Evolutionary conservation across 2,113 vertebrate species (phyloP), one percentile per base, ranked within the genome.

Genomic region (Eurystomus gularis): DNA sequence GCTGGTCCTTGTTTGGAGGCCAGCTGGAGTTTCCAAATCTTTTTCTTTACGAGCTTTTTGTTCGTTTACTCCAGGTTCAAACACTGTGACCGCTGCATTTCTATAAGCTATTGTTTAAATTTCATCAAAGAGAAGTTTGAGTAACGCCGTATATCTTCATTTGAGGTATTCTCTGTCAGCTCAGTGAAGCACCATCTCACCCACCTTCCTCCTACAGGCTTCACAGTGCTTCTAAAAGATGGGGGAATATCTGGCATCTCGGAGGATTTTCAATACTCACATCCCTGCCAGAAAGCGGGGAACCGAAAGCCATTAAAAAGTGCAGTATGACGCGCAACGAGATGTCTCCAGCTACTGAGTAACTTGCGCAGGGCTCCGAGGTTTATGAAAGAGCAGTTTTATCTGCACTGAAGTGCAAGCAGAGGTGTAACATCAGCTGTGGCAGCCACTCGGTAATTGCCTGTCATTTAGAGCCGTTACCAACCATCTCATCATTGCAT

Each of bases 101-200:
- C 51, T 76, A 0, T 40, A 33, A 90, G 15, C 35, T 70, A 11
- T 17, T 65, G 40, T 44, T 84, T 66, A 75, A 10, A 65, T 87
- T 78, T 75, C 11, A n/a, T 28, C 33, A 11, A 17, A 68, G 48
- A 76, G 51, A 85, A 62, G 9, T n/a, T 54, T 11, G 82, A 71
- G 4, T 24, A 37, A 6, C 0, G 0, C 77, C 2, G 0, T 8
- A 0, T 2, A 1, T 72, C 52, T 80, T 57, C 64, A 52, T 49
- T 3, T 19, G 44, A 86, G 35, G 39, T 77, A n/a, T 62, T 55
- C 60, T 76, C 71, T 64, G n/a, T 13, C 2, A 73, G 46, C 46
- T 89, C 62, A 48, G 29, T 15, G 39, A 26, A 80, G 76, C 52
- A 33, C 37, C 20, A 7, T 91, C 68, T 94, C 68, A n/a, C 76